Conservation (phyloP, 2,797 vertebrate genomes). For the Anolis apletophallus region DNA sequence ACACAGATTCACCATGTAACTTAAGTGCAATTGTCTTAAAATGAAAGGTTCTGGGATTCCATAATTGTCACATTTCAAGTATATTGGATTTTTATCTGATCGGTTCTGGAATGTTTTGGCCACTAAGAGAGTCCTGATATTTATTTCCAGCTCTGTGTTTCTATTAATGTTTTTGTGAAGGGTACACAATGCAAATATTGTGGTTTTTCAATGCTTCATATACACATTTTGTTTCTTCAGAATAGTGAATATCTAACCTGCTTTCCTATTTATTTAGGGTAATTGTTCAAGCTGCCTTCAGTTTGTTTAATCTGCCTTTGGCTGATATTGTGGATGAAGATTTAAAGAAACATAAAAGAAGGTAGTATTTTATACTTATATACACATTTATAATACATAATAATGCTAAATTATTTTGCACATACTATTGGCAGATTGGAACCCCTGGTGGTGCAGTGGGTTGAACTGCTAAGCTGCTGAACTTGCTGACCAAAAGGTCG, state of each 20-base stretch:
- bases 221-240: conserved; percentile 17
- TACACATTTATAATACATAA: conserved; percentile 10
- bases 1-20: background rate
- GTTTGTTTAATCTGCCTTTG: conserved; percentile 90
- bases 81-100: background rate
- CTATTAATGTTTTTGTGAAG: background rate
- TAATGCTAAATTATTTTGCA: background rate
- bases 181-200: background rate
- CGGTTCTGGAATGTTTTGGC: background rate
- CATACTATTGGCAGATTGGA: background rate
- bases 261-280: conserved; percentile 79
- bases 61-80: background rate
- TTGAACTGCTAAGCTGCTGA: too few relatives aligned
- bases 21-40: background rate
- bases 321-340: conserved; percentile 90
- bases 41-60: background rate
- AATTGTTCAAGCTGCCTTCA: conserved; percentile 86
- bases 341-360: conserved; percentile 85
- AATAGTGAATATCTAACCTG: background rate
- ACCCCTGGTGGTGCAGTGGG: too few relatives aligned
- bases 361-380: conserved; percentile 73
- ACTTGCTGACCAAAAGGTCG: too few relatives aligned
- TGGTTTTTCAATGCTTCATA: conserved; percentile 13
- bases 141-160: background rate
- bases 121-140: background rate